A percentile compares a stretch with the other conserved stretches of the same genome.
These are phyloP conservation scores for Theonella swinhoei DNA, from an alignment of 37 sponge, comb jelly and placozoan species.

Conservation along the genomic window DNA sequence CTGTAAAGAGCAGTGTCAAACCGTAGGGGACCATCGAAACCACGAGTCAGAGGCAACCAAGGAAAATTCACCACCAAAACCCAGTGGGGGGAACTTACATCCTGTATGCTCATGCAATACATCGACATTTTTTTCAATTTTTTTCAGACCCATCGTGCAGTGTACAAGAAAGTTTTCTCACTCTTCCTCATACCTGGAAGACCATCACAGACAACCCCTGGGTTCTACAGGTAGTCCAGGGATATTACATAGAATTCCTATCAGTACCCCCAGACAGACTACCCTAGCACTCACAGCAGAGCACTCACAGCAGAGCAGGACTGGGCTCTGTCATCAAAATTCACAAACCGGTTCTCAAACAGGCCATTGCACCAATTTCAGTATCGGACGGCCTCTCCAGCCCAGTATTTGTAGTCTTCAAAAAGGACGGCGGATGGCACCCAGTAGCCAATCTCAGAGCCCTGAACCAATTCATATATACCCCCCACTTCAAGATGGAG, in stretches of 20 bases:
- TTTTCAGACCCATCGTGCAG: too few relatives aligned
- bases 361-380: not conserved
- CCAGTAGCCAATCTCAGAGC: constrained; percentile 13
- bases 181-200: too few relatives aligned
- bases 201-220: not conserved
- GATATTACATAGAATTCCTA: not conserved
- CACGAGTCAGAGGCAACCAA: not conserved
- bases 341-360: not conserved
- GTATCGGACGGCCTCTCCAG: constrained; percentile 11
- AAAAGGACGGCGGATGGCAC: constrained; percentile 21
- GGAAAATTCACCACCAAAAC: not conserved
- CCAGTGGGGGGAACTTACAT: not conserved
- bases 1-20: too few relatives aligned
- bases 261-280: not conserved
- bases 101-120: too few relatives aligned
- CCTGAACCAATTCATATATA: constrained; percentile 1
- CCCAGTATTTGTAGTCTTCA: constrained; percentile 37
- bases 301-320: not conserved
- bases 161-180: too few relatives aligned
- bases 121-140: too few relatives aligned
- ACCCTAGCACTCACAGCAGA: not conserved
- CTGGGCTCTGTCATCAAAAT: not conserved
- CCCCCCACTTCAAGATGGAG: constrained; percentile 48
- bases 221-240: not conserved
- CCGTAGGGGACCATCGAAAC: not conserved